Percentiles rank a stretch among this genome's conserved stretches.
Conservation (phyloP, 2,113 vertebrate species). For the Bubo bubo region DNA sequence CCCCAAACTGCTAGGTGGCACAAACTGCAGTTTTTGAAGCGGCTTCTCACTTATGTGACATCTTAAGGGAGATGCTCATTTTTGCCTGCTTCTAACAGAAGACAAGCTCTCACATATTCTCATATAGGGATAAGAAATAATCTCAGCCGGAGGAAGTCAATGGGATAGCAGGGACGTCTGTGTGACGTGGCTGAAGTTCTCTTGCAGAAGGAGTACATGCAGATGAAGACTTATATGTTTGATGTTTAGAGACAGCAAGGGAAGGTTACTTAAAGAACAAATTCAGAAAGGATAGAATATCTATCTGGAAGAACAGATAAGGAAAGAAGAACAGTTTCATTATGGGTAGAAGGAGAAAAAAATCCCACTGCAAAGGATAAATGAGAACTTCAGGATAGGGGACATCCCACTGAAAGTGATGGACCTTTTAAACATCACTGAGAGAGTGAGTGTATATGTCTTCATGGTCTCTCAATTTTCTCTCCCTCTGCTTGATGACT, state of each 20-base stretch:
- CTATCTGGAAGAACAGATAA: not conserved
- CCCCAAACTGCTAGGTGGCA: not conserved
- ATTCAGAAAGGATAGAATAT: not conserved
- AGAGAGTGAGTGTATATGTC: rapidly evolving
- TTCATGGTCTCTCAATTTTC: not conserved
- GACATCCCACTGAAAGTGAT: not conserved
- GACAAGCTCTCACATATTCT: not conserved
- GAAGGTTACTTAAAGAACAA: not conserved
- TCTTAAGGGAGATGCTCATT: not conserved
- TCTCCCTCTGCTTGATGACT: not conserved
- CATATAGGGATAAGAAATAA: not conserved
- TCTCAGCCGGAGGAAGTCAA: not conserved
- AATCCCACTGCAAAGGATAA: not conserved
- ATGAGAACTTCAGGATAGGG: not conserved
- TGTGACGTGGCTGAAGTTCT: not conserved
- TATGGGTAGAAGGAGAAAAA: not conserved
- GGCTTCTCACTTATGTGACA: not conserved
- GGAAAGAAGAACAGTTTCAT: not conserved
- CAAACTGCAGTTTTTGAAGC: not conserved
- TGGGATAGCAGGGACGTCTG: not conserved
- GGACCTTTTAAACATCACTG: not conserved
- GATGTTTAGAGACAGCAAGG: not conserved
- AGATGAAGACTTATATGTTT: not conserved
- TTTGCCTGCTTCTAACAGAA: not conserved
- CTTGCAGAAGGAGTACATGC: not conserved